Evolutionary conservation across 2,888 invertebrate species (phyloP).

Genomic region (Sarcophaga subvicina): DNA sequence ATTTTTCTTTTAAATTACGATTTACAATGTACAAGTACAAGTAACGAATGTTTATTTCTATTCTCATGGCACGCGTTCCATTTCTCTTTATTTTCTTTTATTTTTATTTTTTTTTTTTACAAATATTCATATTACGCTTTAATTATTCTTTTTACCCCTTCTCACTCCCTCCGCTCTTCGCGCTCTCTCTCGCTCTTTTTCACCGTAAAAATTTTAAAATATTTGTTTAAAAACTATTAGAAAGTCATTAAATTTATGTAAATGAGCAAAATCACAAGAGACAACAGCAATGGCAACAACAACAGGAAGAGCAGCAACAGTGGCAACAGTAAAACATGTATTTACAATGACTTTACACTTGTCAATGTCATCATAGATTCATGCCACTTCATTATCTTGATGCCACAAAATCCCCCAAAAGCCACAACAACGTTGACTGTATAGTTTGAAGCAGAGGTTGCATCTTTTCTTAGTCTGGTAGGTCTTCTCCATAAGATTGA

Average conservation of each 20-base stretch:
- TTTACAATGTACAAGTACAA: slow-evolving; percentile 17
- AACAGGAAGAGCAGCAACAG: slow-evolving; percentile 50
- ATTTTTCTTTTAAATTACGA: slow-evolving; percentile 61
- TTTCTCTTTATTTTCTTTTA: not conserved
- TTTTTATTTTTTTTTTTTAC: not conserved
- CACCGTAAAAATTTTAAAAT: not conserved
- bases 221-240: slow-evolving; percentile 74
- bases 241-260: slow-evolving; percentile 79
- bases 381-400: slow-evolving; percentile 48
- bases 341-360: slow-evolving; percentile 73
- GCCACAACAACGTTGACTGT: slow-evolving; percentile 32
- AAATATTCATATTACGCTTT: not conserved
- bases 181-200: not conserved
- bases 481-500: slow-evolving; percentile 71
- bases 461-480: slow-evolving; percentile 47
- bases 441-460: slow-evolving; percentile 4
- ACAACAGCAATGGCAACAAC: slow-evolving; percentile 20
- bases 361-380: slow-evolving; percentile 75
- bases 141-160: not conserved
- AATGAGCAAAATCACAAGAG: slow-evolving; percentile 73
- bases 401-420: slow-evolving; percentile 55
- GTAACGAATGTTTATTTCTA: not conserved
- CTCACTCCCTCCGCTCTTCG: not conserved
- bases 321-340: slow-evolving; percentile 45
- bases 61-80: slow-evolving; percentile 40